These are phyloP conservation scores for Andrena fulva DNA, from an alignment of 2,888 invertebrate genomes.

Conservation along the genomic window DNA sequence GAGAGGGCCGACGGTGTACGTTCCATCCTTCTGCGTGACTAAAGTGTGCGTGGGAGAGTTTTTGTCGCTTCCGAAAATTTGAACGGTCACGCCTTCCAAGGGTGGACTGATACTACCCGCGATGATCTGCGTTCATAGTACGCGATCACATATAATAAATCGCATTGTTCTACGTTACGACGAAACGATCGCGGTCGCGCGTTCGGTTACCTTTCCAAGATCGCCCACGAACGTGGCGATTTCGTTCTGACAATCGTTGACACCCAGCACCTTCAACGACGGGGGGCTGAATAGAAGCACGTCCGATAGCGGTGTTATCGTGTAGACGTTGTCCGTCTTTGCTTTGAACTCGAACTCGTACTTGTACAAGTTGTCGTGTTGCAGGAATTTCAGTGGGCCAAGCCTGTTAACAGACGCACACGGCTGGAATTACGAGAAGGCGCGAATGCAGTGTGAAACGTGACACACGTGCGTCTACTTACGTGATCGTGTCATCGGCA, in stretches of 20 bases:
- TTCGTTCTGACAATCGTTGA: conserved; percentile 89
- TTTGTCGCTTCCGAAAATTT: conserved; percentile 80
- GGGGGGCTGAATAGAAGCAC: conserved; percentile 90
- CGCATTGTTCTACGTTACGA: not conserved
- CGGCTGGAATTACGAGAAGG: not conserved
- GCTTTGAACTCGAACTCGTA: conserved; percentile 84
- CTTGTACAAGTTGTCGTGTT: conserved; percentile 71
- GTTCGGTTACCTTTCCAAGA: conserved; percentile 82
- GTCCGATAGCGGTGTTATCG: conserved; percentile 89
- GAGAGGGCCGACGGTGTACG: conserved; percentile 94
- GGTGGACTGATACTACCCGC: conserved; percentile 78
- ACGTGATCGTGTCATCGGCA: conserved; percentile 74
- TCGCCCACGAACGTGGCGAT: conserved; percentile 89
- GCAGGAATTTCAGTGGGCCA: conserved; percentile 75
- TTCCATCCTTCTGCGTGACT: conserved; percentile 89
- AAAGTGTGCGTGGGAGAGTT: conserved; percentile 78
- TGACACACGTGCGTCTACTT: conserved; percentile 42
- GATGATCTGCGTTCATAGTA: conserved; percentile 73
- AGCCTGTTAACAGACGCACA: conserved; percentile 61
- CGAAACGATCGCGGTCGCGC: not conserved
- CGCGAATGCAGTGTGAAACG: not conserved
- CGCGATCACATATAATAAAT: not conserved
- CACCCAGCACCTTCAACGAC: conserved; percentile 87
- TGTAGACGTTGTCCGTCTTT: conserved; percentile 81
- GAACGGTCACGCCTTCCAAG: conserved; percentile 79